Conservation (phyloP, 2,888 invertebrate genomes). For the Lasioglossum morio region DNA sequence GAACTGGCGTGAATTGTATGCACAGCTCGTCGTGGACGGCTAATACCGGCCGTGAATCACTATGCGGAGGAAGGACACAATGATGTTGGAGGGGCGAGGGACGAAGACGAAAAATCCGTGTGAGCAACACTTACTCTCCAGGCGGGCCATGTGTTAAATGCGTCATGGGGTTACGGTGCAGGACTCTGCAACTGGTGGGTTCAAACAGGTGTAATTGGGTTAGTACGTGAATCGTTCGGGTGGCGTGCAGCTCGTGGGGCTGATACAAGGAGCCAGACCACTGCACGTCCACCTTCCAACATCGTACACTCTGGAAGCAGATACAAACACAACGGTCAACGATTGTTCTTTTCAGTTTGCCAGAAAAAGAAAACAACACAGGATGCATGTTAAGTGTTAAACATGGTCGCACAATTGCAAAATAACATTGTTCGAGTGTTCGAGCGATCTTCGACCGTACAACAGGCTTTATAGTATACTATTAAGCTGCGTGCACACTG, state of each 20-base stretch:
- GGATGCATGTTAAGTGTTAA: background rate
- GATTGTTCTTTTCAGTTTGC: background rate
- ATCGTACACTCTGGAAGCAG: conserved; percentile 77
- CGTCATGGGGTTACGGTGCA: conserved; percentile 76
- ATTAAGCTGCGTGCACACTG: background rate
- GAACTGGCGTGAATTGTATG: conserved; percentile 6
- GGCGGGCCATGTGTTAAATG: conserved; percentile 81
- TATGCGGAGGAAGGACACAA: background rate
- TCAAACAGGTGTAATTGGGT: conserved; percentile 79
- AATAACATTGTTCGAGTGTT: background rate
- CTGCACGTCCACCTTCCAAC: conserved; percentile 78
- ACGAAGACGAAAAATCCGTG: conserved; percentile 32
- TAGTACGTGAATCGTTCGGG: conserved; percentile 80
- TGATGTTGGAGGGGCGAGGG: background rate
- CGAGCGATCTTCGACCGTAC: background rate
- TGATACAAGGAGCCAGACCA: conserved; percentile 76
- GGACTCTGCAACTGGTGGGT: conserved; percentile 71
- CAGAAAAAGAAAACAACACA: background rate
- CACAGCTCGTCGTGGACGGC: background rate
- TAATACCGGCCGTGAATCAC: background rate
- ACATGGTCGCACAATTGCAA: background rate
- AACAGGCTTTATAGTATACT: background rate
- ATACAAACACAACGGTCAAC: conserved; percentile 54
- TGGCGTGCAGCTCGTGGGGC: conserved; percentile 79
- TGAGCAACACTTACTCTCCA: conserved; percentile 80